These are phyloP conservation scores for Salvelinus namaycush DNA, from an alignment of 2,113 vertebrate species.

Conservation along the genomic window DNA sequence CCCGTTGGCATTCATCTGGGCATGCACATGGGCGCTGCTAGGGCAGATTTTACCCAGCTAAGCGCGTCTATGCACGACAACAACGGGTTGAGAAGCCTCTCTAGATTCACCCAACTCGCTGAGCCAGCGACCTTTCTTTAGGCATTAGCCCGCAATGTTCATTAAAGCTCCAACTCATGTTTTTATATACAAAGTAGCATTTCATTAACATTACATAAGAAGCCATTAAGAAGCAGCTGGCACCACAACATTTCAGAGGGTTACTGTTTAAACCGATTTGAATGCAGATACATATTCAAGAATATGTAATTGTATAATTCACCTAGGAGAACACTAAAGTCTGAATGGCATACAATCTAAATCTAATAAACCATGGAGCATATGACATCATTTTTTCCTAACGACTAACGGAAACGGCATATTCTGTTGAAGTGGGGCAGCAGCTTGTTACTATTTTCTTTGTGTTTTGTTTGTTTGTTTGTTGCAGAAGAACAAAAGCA, in stretches of 20 bases:
- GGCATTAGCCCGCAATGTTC: conserved; percentile 35
- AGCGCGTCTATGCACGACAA: conserved; percentile 63
- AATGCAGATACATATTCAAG: conserved; percentile 17
- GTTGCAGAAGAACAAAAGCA: conserved; percentile 82
- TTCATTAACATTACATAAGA: neutral
- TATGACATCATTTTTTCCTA: neutral
- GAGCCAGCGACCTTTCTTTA: conserved; percentile 43
- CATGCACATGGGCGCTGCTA: conserved; percentile 71
- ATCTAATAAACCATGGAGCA: conserved; percentile 11
- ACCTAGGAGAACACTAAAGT: neutral
- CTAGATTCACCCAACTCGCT: conserved; percentile 55
- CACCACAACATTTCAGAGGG: neutral
- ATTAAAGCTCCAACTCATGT: neutral
- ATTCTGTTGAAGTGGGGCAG: conserved; percentile 36
- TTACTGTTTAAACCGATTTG: neutral
- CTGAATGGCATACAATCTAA: no score
- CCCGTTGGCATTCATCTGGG: conserved; percentile 72
- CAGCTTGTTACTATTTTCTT: conserved; percentile 49
- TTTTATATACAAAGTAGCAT: neutral
- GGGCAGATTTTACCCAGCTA: conserved; percentile 56
- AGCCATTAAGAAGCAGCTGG: neutral
- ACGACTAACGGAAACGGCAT: conserved; percentile 7
- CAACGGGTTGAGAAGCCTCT: conserved; percentile 61
- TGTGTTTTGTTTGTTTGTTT: conserved; percentile 48
- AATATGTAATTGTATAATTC: conserved; percentile 5